Evolutionary conservation across 2,797 vertebrate species (phyloP).

Genomic region (Ctenopoma multispine): DNA sequence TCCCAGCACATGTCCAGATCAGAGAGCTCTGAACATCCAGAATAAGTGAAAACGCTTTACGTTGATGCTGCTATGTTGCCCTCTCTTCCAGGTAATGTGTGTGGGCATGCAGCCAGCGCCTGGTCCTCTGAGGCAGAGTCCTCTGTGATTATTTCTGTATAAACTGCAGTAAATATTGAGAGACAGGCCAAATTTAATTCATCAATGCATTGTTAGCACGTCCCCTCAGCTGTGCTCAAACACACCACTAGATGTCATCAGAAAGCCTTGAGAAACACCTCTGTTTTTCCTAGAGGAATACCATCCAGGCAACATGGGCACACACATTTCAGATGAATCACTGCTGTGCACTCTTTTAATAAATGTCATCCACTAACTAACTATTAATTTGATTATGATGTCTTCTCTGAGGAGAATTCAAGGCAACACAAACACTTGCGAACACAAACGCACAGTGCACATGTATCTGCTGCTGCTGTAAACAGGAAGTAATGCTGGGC

Average conservation of each 20-base stretch:
- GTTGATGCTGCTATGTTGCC: background rate
- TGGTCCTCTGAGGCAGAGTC: conserved; percentile 21
- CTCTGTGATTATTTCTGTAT: conserved; percentile 30
- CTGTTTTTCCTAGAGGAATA: conserved; percentile 24
- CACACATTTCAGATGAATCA: conserved; percentile 29
- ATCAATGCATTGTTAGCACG: conserved; percentile 30
- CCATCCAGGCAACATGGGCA: conserved; percentile 27
- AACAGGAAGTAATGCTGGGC: background rate
- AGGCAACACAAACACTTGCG: conserved; percentile 23
- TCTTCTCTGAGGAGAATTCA: conserved; percentile 5
- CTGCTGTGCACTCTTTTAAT: conserved; percentile 12
- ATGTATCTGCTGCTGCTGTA: conserved; percentile 1
- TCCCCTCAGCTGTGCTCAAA: conserved; percentile 33
- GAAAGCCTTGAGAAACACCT: conserved; percentile 53
- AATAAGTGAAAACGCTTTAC: background rate
- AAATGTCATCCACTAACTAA: conserved; percentile 3
- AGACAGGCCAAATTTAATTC: conserved; percentile 32
- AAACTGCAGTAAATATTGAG: conserved; percentile 45
- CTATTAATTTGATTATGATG: conserved; percentile 12
- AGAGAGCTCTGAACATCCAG: background rate
- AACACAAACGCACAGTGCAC: background rate
- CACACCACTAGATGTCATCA: conserved; percentile 72
- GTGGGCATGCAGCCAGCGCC: conserved; percentile 1
- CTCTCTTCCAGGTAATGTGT: background rate
- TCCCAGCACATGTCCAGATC: background rate